phyloP scores from a whole-genome alignment of 1,140 invertebrate species.

The Sitophilus oryzae region DNA sequence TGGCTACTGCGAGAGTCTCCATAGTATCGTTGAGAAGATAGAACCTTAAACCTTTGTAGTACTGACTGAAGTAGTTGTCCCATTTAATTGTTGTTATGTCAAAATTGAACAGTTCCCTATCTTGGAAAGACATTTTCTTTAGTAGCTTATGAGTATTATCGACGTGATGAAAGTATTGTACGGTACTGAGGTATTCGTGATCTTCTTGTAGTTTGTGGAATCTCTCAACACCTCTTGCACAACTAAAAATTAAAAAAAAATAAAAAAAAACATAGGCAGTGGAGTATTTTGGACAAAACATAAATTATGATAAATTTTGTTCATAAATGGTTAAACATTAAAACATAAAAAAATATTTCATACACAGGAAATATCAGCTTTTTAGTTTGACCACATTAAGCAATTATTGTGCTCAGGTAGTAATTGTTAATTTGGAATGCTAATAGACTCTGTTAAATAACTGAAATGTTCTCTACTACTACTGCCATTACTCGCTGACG shows the following conservation, averaged over 20 bases:
- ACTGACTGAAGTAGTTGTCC: conserved; percentile 53
- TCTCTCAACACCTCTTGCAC: conserved; percentile 51
- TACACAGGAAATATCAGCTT: no score
- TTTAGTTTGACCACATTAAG: no score
- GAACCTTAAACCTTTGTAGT: conserved; percentile 52
- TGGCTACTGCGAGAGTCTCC: conserved; percentile 41
- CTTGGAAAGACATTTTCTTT: conserved; percentile 52
- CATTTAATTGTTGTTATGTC: conserved; percentile 54
- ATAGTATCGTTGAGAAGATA: conserved; percentile 57
- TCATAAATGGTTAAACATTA: no score
- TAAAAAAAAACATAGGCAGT: not conserved
- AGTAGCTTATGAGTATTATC: conserved; percentile 59
- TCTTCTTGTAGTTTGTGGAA: conserved; percentile 64
- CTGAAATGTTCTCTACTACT: no score
- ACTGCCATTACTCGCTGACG: no score
- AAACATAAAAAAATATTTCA: no score
- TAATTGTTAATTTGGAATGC: no score
- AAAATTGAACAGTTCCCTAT: conserved; percentile 56
- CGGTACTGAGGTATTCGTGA: conserved; percentile 64
- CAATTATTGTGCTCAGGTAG: no score
- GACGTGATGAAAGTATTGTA: conserved; percentile 66
- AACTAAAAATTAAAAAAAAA: conserved; percentile 33
- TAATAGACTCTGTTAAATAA: no score
- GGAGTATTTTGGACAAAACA: not conserved
- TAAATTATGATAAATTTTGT: no score